Evolutionary conservation across 2,113 vertebrate genomes (phyloP), one percentile per base, ranked within the genome.

Genomic region (Pteruthius melanotis): DNA sequence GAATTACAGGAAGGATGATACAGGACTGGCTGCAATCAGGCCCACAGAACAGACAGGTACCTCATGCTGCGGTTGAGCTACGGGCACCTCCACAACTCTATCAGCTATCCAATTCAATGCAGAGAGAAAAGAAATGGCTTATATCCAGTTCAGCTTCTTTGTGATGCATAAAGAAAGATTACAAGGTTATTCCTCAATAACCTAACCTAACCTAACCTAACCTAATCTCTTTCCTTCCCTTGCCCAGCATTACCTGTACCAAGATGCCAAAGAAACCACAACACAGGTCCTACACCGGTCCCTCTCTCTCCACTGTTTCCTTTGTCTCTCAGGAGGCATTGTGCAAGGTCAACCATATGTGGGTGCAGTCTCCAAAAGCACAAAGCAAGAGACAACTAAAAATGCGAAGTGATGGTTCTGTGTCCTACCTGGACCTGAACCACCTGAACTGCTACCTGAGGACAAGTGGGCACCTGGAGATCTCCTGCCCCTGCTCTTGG

Each of bases 11-110:
- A 68, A 57, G 50, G 31, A 40, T 26, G 28, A 54, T 5, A 40
- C 2, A 65, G 47, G n/a, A 77, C 37, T 53, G 59, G 76, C 37
- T 15, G 24, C 35, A 74, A 39, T 54, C 15, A 74, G 39, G 39
- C 28, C 49, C 60, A 35, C 39, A 57, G 45, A 17, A 57, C 52
- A 56, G 10, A n/a, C 11, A 54, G 6, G 37, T n/a, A 17, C 19
- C 50, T 57, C 27, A 11, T 13, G 11, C 30, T 4, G 13, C 0
- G 0, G 16, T 1, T 23, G 60, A 11, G 61, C 35, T 47, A 10
- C 0, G 2, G 9, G 16, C 60, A 61, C 19, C n/a, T 68, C 65
- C 65, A 37, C 7, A 2, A 30, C 1, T 3, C 47, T 39, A 9
- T 10, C 37, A n/a, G 56, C 49, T 64, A 13, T 28, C 65, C 35